Percentiles rank a stretch among this genome's conserved stretches.
Conservation (phyloP, 2,113 vertebrate genomes). For the Melospiza georgiana region DNA sequence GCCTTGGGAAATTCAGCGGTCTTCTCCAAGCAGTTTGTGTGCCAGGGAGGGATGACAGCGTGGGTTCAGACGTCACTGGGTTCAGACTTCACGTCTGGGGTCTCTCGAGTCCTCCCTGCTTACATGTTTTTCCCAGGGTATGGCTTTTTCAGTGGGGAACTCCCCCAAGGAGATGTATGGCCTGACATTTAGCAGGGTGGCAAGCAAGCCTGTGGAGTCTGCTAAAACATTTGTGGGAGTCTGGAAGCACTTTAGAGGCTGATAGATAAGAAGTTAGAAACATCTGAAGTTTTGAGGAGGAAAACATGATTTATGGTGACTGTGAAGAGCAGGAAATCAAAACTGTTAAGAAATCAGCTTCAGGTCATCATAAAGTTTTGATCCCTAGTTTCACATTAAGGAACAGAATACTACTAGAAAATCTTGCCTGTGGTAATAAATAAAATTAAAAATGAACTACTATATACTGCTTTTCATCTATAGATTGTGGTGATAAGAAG, state of each 20-base stretch:
- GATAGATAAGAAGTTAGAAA: slow-evolving; percentile 51
- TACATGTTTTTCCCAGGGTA: neutral
- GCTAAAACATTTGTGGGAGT: slow-evolving; percentile 52
- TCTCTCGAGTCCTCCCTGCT: neutral
- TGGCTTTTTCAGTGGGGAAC: neutral
- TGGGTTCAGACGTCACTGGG: neutral
- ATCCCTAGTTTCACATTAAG: slow-evolving; percentile 56
- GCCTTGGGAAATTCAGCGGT: neutral
- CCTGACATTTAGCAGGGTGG: neutral
- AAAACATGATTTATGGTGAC: slow-evolving; percentile 50
- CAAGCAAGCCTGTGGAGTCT: neutral
- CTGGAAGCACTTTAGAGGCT: slow-evolving; percentile 58
- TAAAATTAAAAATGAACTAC: slow-evolving; percentile 57
- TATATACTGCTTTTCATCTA: slow-evolving; percentile 55
- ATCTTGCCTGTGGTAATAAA: slow-evolving; percentile 57
- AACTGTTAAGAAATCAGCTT: slow-evolving; percentile 62
- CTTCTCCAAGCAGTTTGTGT: neutral
- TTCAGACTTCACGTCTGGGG: neutral
- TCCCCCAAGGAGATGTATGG: slow-evolving; percentile 19
- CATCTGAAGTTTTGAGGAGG: slow-evolving; percentile 52
- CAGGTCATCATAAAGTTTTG: slow-evolving; percentile 57
- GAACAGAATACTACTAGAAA: slow-evolving; percentile 35
- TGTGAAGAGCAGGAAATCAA: slow-evolving; percentile 52
- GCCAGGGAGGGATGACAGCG: neutral
- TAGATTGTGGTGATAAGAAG: slow-evolving; percentile 50